Percentiles rank a stretch among this genome's conserved stretches.
Conservation (phyloP, 2,888 invertebrate genomes). For the Tolmerus cingulatus region DNA sequence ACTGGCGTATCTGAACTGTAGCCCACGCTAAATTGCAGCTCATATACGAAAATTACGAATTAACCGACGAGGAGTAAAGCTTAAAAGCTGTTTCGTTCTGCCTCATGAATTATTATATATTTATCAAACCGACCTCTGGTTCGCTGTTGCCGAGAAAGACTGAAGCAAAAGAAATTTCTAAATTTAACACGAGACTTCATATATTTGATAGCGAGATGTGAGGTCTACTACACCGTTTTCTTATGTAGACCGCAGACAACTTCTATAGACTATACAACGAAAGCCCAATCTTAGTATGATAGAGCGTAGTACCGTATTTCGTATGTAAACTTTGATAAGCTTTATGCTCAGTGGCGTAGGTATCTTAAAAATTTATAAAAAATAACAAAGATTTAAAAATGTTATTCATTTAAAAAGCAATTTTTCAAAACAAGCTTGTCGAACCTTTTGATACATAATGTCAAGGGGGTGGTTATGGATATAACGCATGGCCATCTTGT, state of each 20-base stretch:
- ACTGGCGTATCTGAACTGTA: background rate
- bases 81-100: constrained; percentile 1
- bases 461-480: too few species aligned
- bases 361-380: too few species aligned
- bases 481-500: too few species aligned
- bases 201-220: constrained; percentile 42
- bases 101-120: background rate
- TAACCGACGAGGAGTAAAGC: background rate
- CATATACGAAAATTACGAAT: background rate
- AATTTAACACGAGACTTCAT: constrained; percentile 56
- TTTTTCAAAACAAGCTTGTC: too few species aligned
- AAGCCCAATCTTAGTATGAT: background rate
- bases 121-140: constrained; percentile 52
- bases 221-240: constrained; percentile 27
- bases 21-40: background rate
- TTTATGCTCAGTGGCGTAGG: background rate
- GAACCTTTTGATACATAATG: too few species aligned
- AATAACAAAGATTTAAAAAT: too few species aligned
- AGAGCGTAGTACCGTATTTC: background rate
- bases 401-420: too few species aligned
- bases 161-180: constrained; percentile 60
- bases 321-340: constrained; percentile 24
- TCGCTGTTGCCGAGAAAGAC: constrained; percentile 54
- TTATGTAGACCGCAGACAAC: constrained; percentile 19
- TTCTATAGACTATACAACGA: background rate